phyloP scores from a whole-genome alignment of 2,797 vertebrate species.

The Simalia tracyae region DNA sequence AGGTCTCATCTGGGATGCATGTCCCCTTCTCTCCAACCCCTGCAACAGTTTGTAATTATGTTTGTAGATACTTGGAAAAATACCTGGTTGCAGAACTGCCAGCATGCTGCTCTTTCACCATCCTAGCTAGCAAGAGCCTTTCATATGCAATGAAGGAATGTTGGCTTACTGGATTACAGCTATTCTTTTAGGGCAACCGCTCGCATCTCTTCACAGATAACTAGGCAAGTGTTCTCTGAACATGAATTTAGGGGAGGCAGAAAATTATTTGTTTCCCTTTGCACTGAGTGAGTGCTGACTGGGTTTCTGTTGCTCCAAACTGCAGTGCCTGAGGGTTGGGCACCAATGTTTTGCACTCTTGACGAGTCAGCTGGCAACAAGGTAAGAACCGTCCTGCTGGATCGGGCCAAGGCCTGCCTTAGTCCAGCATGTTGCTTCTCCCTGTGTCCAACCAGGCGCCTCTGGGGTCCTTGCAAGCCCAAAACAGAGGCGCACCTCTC shows the following conservation, averaged over 20 bases:
- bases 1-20: no score
- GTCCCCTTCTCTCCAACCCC: neutral
- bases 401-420: neutral
- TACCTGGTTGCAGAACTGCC: neutral
- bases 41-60: fast-evolving
- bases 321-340: neutral
- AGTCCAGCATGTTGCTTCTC: neutral
- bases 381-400: neutral
- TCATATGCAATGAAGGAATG: neutral
- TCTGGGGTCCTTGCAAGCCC: no score
- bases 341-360: neutral
- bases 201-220: neutral
- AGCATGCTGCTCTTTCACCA: no score
- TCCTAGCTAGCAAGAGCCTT: neutral
- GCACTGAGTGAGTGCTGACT: fast-evolving
- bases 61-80: neutral
- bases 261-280: neutral
- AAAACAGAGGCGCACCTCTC: neutral
- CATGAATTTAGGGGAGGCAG: no score
- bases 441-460: neutral
- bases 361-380: neutral
- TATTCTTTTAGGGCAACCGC: neutral
- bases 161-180: neutral
- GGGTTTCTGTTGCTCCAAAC: neutral
- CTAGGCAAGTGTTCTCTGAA: neutral